Evolutionary conservation across 2,113 vertebrate genomes (phyloP).

Genomic region (Clinocottus analis): DNA sequence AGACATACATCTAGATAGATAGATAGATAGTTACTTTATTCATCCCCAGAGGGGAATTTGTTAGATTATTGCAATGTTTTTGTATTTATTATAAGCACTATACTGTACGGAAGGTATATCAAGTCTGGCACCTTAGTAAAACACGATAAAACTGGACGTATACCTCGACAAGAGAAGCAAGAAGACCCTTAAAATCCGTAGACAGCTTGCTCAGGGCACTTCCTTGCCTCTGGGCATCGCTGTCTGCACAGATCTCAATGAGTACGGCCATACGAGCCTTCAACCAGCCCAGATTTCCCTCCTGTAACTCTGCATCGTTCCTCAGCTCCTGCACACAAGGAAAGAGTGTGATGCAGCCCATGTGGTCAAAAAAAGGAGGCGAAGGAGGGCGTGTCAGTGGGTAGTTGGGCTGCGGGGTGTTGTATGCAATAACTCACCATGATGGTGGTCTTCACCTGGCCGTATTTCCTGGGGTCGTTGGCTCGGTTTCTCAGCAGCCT

Average conservation of each 20-base stretch:
- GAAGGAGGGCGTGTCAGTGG: neutral
- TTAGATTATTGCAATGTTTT: neutral
- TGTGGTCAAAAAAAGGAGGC: constrained; percentile 14
- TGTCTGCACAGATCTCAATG: constrained; percentile 85
- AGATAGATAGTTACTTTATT: too few species aligned
- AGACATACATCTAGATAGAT: too few species aligned
- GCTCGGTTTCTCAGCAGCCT: constrained; percentile 85
- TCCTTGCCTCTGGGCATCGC: constrained; percentile 87
- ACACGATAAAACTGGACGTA: neutral
- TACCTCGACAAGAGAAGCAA: constrained; percentile 89
- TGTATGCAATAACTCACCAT: constrained; percentile 77
- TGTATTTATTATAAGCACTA: neutral
- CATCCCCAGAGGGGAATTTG: too few species aligned
- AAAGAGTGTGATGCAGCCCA: constrained; percentile 8
- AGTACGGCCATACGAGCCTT: constrained; percentile 89
- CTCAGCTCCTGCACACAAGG: constrained; percentile 85
- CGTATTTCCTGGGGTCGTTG: constrained; percentile 85
- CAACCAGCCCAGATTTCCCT: constrained; percentile 90
- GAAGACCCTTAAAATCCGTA: constrained; percentile 87
- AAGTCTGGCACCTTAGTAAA: neutral
- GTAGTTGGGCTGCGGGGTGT: neutral
- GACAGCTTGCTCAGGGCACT: constrained; percentile 88
- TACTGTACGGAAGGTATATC: neutral
- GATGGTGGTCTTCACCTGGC: constrained; percentile 83
- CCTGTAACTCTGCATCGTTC: constrained; percentile 85